Evolutionary conservation across 2,113 vertebrate genomes (phyloP).

Genomic region (Elgaria multicarinata): DNA sequence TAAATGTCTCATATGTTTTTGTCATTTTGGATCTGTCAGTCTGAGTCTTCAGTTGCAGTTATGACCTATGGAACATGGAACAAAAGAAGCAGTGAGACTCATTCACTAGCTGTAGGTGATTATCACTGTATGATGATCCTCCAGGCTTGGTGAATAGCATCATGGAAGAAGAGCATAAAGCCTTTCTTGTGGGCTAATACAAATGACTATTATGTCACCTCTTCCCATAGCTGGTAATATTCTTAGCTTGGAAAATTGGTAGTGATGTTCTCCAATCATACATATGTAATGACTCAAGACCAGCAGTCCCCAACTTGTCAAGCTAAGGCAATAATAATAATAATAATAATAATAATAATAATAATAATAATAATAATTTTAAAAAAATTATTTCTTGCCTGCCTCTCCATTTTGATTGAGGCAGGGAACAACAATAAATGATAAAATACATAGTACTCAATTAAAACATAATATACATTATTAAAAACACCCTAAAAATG

Average conservation of each 20-base stretch:
- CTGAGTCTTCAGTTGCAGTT: neutral
- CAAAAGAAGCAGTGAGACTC: neutral
- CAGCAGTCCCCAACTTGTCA: neutral
- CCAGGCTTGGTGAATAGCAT: conserved; percentile 9
- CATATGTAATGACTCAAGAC: neutral
- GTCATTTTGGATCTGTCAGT: neutral
- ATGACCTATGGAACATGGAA: neutral
- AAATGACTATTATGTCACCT: neutral
- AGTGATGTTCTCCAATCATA: neutral
- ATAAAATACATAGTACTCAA: too few relatives aligned
- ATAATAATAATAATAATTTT: too few relatives aligned
- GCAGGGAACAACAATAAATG: too few relatives aligned
- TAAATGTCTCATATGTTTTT: neutral
- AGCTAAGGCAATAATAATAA: neutral
- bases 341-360: too few relatives aligned
- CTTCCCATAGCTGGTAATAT: neutral
- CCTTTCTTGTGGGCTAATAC: neutral
- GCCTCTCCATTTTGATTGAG: too few relatives aligned
- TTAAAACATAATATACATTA: too few relatives aligned
- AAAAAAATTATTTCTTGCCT: too few relatives aligned
- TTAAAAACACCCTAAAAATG: too few relatives aligned
- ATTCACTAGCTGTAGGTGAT: neutral
- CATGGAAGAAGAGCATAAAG: neutral
- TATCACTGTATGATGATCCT: neutral
- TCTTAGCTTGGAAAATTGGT: neutral